phyloP scores from a whole-genome alignment of 2,888 invertebrate genomes.

The Hipparchia semele region DNA sequence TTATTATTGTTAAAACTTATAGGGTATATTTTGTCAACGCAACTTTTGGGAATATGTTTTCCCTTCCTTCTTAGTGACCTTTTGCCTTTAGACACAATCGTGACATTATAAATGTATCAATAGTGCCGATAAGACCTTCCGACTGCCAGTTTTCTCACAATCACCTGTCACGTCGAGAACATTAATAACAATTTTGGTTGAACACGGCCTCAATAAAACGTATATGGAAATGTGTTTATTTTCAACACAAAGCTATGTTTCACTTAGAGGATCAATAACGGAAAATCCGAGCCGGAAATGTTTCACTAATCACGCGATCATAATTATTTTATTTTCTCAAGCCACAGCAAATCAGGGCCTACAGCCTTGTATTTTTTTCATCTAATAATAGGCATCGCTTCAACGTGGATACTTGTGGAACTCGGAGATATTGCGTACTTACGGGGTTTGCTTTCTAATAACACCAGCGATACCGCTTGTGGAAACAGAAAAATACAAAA shows the following conservation, averaged over 20 bases:
- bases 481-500: slow-evolving; percentile 73
- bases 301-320: slow-evolving; percentile 14
- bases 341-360: too few relatives aligned
- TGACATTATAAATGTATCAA: slow-evolving; percentile 58
- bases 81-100: slow-evolving; percentile 38
- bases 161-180: slow-evolving; percentile 63
- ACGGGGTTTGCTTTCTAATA: slow-evolving; percentile 78
- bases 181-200: slow-evolving; percentile 68
- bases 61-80: neutral
- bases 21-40: neutral
- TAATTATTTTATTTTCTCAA: neutral
- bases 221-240: slow-evolving; percentile 44
- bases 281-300: slow-evolving; percentile 19
- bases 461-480: slow-evolving; percentile 75
- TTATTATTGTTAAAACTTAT: neutral
- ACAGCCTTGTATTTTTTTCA: slow-evolving; percentile 43
- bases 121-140: slow-evolving; percentile 45
- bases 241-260: slow-evolving; percentile 17
- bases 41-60: neutral
- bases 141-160: slow-evolving; percentile 51
- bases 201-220: slow-evolving; percentile 47
- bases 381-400: slow-evolving; percentile 75
- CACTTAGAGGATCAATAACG: slow-evolving; percentile 21
- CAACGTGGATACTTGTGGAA: slow-evolving; percentile 65
- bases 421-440: slow-evolving; percentile 79